phyloP scores from a whole-genome alignment of 1,140 invertebrate genomes.

The Eurosta solidaginis region DNA sequence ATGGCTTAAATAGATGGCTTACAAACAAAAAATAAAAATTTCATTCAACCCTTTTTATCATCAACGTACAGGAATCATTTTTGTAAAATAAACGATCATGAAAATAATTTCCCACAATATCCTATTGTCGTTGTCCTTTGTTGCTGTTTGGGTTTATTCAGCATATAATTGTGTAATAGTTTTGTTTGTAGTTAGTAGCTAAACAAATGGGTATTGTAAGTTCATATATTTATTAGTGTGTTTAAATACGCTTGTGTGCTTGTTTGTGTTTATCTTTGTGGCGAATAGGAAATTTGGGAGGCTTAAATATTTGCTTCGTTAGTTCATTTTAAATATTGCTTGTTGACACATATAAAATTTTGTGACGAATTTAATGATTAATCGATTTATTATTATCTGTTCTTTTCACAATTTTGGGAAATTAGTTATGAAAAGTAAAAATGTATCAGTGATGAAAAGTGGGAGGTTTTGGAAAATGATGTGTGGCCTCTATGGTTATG shows the following conservation, averaged over 20 bases:
- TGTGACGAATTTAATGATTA: too few relatives aligned
- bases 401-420: too few relatives aligned
- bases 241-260: neutral
- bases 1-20: neutral
- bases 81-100: neutral
- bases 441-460: too few relatives aligned
- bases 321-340: too few relatives aligned
- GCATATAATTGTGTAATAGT: constrained; percentile 20
- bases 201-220: neutral
- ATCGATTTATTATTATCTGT: too few relatives aligned
- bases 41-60: neutral
- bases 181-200: neutral
- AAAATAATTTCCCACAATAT: constrained; percentile 26
- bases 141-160: neutral
- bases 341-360: too few relatives aligned
- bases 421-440: too few relatives aligned
- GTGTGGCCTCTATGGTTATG: too few relatives aligned
- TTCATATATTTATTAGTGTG: neutral
- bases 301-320: too few relatives aligned
- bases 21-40: neutral
- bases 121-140: neutral
- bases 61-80: neutral
- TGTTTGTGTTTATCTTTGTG: neutral
- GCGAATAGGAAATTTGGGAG: too few relatives aligned
- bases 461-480: too few relatives aligned